Conservation (phyloP, 2,888 invertebrate genomes). For the Cheilosia soror region DNA sequence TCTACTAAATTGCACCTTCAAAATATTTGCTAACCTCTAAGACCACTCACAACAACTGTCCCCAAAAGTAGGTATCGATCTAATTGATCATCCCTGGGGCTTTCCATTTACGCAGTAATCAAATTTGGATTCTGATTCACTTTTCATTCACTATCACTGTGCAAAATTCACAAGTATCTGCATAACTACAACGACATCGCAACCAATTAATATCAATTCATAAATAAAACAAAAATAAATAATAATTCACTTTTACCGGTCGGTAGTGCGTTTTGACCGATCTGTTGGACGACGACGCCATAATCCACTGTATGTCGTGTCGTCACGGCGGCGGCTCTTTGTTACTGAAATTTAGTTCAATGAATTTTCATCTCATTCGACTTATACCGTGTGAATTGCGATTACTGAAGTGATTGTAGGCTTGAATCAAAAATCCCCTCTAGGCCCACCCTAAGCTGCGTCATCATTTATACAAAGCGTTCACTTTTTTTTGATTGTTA, state of each 20-base stretch:
- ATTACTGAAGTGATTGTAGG: neutral
- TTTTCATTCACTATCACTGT: neutral
- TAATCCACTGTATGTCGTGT: neutral
- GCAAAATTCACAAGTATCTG: conserved; percentile 26
- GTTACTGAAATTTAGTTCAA: conserved; percentile 35
- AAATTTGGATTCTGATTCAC: conserved; percentile 2
- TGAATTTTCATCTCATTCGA: conserved; percentile 2
- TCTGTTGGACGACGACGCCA: conserved; percentile 12
- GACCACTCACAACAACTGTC: too few species aligned
- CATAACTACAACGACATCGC: conserved; percentile 9
- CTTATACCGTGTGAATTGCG: neutral
- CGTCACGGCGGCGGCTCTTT: conserved; percentile 19
- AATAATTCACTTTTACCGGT: conserved; percentile 8
- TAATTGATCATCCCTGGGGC: conserved; percentile 10
- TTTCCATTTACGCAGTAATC: conserved; percentile 5
- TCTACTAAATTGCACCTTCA: too few species aligned
- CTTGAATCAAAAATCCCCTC: neutral
- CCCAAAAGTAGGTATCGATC: neutral
- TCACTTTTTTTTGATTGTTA: neutral
- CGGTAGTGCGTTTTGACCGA: conserved; percentile 30
- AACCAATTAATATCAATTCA: conserved; percentile 18
- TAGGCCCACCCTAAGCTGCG: conserved; percentile 19
- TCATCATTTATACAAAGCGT: conserved; percentile 37
- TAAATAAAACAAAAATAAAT: conserved; percentile 26
- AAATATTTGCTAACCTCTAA: too few species aligned